Conservation (phyloP, 2,888 invertebrate genomes). For the Tillus elongatus region DNA sequence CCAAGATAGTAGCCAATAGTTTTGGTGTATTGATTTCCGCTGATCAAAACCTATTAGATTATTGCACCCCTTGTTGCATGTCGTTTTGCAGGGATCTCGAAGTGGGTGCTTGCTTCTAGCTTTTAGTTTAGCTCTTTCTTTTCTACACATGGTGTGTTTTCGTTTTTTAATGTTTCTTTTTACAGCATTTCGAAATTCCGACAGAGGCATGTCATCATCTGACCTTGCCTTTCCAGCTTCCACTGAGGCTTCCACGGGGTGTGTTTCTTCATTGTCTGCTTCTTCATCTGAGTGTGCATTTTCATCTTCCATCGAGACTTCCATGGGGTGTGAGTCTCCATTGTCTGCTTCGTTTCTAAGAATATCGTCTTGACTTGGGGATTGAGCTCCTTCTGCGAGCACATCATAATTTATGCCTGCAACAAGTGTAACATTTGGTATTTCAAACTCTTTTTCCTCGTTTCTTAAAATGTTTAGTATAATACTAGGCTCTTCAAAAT, state of each 20-base stretch:
- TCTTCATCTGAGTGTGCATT: too few species aligned
- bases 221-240: background rate
- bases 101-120: constrained; percentile 6
- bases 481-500: too few species aligned
- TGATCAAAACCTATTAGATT: constrained; percentile 5
- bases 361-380: too few species aligned
- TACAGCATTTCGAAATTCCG: constrained; percentile 2
- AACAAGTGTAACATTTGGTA: too few species aligned
- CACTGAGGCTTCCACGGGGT: background rate
- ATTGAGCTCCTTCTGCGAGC: too few species aligned
- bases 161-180: constrained; percentile 6
- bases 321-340: too few species aligned
- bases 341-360: too few species aligned
- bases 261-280: background rate
- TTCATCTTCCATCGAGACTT: too few species aligned
- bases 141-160: constrained; percentile 5
- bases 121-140: constrained; percentile 6
- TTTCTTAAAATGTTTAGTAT: too few species aligned
- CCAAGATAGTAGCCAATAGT: constrained; percentile 13
- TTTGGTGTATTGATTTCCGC: constrained; percentile 7
- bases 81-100: constrained; percentile 6
- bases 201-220: constrained; percentile 4
- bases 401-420: too few species aligned
- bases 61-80: constrained; percentile 5
- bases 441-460: too few species aligned